Evolutionary conservation across 2,888 invertebrate species (phyloP), one percentile per base, ranked within the genome.

Genomic region (Andrena bucephala): DNA sequence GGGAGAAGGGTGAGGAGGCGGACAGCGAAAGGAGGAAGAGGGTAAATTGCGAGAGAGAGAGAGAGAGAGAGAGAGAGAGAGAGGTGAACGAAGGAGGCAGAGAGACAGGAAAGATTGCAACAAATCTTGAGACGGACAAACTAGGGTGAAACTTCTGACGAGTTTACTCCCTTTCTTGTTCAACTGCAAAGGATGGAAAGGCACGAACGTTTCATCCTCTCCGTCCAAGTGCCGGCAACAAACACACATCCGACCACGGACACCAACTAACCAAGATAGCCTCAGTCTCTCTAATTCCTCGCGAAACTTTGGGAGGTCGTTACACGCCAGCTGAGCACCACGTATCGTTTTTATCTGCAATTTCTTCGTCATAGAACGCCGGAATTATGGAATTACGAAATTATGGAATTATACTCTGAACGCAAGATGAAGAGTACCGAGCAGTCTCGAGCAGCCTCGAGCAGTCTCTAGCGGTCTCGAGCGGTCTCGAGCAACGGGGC

Each of bases 61-160:
- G 65, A 65, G 62, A 20, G 73, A 20, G 20, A 20, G 36, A 36
- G 65, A 65, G 20, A 20, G 20, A 20, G 36, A 36, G 65, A 65
- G 62, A 20, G 73, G 29, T 20, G 57, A 50, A 71, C 10, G 68
- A 68, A 36, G 36, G 36, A 69, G 59, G 42, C 70, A 57, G 59
- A 36, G 59, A 27, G 76, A 63, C 42, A 36, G 48, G 36, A 71
- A 75, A 75, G 81, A 80, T 75, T 54, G 62, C 66, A 57, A 74
- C 57, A 57, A 82, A 80, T 82, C 81, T 80, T 36, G 50, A 62
- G 70, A 8, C 66, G 74, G 62, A 54, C 81, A 66, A 80, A 82
- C 75, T 81, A 67, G 59, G 57, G 57, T 75, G 60, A 75, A 75
- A 75, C 66, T 75, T 71, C 54, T 57, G 70, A 80, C 75, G 74